A percentile compares a stretch with the other conserved stretches of the same genome.
Conservation (phyloP, 2,797 vertebrate species). For the Chaetophractus vellerosus region DNA sequence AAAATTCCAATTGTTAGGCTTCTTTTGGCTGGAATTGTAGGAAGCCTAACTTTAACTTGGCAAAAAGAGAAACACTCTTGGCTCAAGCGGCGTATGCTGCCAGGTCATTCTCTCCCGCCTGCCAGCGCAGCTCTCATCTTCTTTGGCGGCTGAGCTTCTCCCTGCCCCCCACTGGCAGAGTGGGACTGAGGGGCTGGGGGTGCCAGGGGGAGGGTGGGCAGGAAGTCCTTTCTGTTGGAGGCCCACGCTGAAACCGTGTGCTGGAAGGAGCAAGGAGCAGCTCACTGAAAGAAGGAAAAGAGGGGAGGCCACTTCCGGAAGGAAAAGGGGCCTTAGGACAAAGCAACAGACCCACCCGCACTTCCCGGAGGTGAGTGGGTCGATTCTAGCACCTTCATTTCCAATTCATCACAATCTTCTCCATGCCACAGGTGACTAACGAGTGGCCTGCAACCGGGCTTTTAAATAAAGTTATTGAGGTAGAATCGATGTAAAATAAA, state of each 20-base stretch:
- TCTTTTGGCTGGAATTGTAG: neutral
- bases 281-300: too few relatives aligned
- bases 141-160: too few relatives aligned
- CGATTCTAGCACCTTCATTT: neutral
- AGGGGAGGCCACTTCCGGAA: neutral
- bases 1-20: neutral
- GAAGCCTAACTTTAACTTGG: conserved; percentile 4
- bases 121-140: neutral
- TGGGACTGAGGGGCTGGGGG: neutral
- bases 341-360: neutral
- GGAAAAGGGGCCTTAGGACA: neutral
- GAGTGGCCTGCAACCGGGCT: neutral
- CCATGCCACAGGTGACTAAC: neutral
- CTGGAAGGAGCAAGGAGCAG: neutral
- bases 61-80: conserved; percentile 2
- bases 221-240: neutral
- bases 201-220: neutral
- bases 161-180: too few relatives aligned
- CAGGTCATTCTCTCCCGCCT: neutral
- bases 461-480: conserved; percentile 8
- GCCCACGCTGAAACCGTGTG: neutral
- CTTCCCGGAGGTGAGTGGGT: neutral
- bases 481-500: neutral
- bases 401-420: neutral
- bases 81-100: neutral